Base-by-base conservation (phyloP, 2,113 vertebrate genomes). In the Nansenia antarctica region DNA sequence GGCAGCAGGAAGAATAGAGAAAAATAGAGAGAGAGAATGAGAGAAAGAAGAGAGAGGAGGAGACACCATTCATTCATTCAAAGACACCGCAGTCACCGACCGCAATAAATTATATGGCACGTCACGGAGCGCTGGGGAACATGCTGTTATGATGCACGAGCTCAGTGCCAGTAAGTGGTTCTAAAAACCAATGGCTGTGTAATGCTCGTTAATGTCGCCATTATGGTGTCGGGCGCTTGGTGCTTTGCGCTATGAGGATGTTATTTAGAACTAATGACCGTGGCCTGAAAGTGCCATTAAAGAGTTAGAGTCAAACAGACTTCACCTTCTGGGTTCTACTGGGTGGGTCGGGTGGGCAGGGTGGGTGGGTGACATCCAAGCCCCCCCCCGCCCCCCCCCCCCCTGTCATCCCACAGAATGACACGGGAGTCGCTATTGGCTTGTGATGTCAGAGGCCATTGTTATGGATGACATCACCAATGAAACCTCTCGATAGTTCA, bases 111-210 rank as follows among this genome's bases (percentile, higher is more conserved):
- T 24, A 37, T 34, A 59, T 14, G 26, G 57, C 72, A 35, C 69
- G 55, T 69, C 60, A 70, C 12, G 37, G 55, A 73, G 71, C 24
- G 1, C 62, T 67, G 62, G 74, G 73, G 70, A 84, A 76, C 76
- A 77, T 69, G 65, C 55, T 82, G 76, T 78, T 84, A 80, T 89
- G 85, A 90, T 87, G 83, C 85, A 86, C 70, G 76, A 77, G 79
- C 77, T 71, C 71, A 57, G 65, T 63, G 75, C 76, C 84, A 67
- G 76, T 82, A 78, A 86, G 80, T 77, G 59, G 73, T 87, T 84
- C 76, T 81, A 83, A 89, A 89, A 90, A 84, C 85, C 86, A 88
- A 83, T 82, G 84, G 74, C 86, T 87, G 74, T 85, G 82, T 90
- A 86, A 87, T 82, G 82, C 76, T 85, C 72, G 68, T 87, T 85